Evolutionary conservation across 2,888 invertebrate species (phyloP), one percentile per base, ranked within the genome.

Genomic region (Ophion costatus): DNA sequence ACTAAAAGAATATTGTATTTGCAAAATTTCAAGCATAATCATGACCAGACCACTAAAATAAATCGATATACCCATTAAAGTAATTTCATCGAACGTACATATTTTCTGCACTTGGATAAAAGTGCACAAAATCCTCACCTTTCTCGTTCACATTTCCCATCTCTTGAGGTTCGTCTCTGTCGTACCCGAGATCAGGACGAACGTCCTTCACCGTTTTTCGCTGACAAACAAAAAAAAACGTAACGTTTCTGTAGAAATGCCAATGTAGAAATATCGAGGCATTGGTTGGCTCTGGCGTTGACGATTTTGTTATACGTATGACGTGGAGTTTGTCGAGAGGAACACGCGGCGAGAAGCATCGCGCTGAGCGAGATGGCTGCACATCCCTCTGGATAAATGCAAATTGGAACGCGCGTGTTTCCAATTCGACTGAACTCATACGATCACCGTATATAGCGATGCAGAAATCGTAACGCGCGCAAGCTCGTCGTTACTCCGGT

Each of bases 391-490:
- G 63, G 20, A 78, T 77, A 56, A 42, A 84, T 84, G 84, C 63
- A 84, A 84, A 84, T 84, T 78, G 45, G 38, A 51, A 84, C 74
- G 73, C 67, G 81, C 45, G 71, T 70, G 79, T 74, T 84, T 75
- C 81, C 70, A 29, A 78, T 78, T 84, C 75, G 79, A 66, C 70
- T 38, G 79, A 78, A 75, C 64, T 29, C 22, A 45, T 61, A 69
- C 61, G 22, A 9, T 17, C 22, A 7, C 10, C n/a, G 22, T 70
- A 63, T 70, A 70, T 9, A 38, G 45, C 22, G 70, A 78, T 78
- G 45, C 33, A 84, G 74, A 57, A 81, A 78, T 70, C 74, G 78
- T 82, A 81, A 81, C 74, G 73, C 73, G 59, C 69, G 67, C 76
- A 45, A 24, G 45, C 70, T 64, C 29, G 38, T 51, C 61, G 33